phyloP scores from a whole-genome alignment of 2,113 vertebrate genomes.

The Ceyx cyanopectus region DNA sequence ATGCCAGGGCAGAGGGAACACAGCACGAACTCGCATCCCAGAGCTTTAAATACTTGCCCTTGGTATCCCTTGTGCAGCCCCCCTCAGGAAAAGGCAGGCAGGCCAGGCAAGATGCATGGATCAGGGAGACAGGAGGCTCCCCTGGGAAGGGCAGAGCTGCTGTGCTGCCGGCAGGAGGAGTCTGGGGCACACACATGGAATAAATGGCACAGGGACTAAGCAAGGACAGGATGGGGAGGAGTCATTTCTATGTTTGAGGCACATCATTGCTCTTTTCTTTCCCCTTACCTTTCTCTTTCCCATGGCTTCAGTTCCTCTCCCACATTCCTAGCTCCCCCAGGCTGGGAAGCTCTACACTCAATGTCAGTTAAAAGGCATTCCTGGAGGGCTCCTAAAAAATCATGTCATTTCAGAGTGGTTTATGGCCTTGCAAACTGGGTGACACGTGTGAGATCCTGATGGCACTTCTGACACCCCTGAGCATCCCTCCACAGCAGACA shows the following conservation, averaged over 20 bases:
- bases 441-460: background rate
- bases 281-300: background rate
- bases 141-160: background rate
- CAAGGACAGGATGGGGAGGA: background rate
- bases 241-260: background rate
- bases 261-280: background rate
- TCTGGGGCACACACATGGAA: background rate
- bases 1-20: background rate
- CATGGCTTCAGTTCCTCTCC: background rate
- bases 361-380: conserved; percentile 9
- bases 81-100: background rate
- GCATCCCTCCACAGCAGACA: background rate
- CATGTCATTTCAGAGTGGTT: background rate
- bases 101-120: background rate
- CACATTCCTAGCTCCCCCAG: background rate
- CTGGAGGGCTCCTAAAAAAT: background rate
- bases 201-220: background rate
- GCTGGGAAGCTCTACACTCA: background rate
- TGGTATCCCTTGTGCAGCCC: background rate
- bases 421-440: background rate
- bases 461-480: background rate
- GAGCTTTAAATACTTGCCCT: background rate
- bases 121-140: background rate
- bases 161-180: accelerated
- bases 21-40: accelerated